Base-by-base conservation (phyloP, 2,797 vertebrate species). In the Adelosebastes latens region DNA sequence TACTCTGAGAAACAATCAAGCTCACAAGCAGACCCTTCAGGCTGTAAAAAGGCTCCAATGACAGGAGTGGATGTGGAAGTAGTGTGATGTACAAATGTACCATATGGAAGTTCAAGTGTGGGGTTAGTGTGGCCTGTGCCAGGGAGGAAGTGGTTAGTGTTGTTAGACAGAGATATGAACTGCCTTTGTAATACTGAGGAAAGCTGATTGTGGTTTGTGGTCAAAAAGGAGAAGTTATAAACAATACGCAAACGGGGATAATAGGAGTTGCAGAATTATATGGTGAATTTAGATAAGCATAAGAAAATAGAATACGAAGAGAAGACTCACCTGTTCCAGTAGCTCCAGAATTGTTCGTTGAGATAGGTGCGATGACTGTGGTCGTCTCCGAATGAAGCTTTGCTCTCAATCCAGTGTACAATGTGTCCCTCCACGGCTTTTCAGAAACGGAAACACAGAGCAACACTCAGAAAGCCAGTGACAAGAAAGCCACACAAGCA, bases 351-450 rank as follows among this genome's bases (percentile, higher is more conserved):
- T 89, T 99, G 99, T 88, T 99, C 99, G 39, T 98, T 97, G 85
- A 99, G 96, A 90, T 99, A 99, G 22, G 96, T 96, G 64, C 96
- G 96, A 91, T 99, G 99, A 89, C 98, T 99, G 91, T 97, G 96
- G 92, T 99, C 97, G 86, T 99, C 98, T 88, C 98, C 99, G 12
- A 99, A 99, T 27, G 99, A 99, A 22, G 99, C 99, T 94, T 99
- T 99, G 95, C 99, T 99, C 95, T 99, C 99, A 81, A 99, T 99
- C 99, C 98, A 99, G 94, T 99, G 98, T 83, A 99, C 96, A 46
- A 98, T 95, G 88, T 98, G 98, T 61, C 98, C 99, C 91, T 99
- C 98, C 60, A 99, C 97, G 85, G 97, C 99, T 99, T 90, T 62
- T 90, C 72, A 59, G 4, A 65, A 72, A 85, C 18, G 79, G 5